Percentiles rank a stretch among this genome's conserved stretches.
These are phyloP conservation scores for Eilema sororculum DNA, from an alignment of 2,888 invertebrate genomes.

Conservation along the genomic window DNA sequence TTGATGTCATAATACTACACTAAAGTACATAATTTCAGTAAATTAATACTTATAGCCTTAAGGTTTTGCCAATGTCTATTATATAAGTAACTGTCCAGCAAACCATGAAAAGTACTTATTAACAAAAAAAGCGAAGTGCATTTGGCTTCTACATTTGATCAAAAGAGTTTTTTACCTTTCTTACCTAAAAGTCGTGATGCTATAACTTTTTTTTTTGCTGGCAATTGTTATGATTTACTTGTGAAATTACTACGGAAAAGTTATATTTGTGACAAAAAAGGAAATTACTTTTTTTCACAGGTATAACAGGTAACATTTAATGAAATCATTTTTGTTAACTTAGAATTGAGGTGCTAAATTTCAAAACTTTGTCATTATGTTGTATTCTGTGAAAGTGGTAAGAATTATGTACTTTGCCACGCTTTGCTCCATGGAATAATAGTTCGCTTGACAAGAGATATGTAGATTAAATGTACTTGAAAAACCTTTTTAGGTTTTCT, in stretches of 20 bases:
- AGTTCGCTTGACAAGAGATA: no score
- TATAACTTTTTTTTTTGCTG: background rate
- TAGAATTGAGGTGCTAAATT: background rate
- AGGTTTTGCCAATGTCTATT: background rate
- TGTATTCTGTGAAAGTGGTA: background rate
- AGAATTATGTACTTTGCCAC: background rate
- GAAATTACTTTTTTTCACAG: background rate
- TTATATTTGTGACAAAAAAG: background rate
- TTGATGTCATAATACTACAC: background rate
- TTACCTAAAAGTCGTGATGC: background rate
- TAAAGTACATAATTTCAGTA: background rate
- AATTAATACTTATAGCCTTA: background rate
- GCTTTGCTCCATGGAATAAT: no score
- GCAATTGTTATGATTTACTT: background rate
- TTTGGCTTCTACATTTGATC: background rate
- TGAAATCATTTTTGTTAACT: background rate
- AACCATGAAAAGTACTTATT: background rate
- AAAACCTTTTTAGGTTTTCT: no score
- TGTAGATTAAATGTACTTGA: no score
- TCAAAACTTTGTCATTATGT: background rate
- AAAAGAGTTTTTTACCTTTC: constrained; percentile 6
- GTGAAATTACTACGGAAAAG: background rate
- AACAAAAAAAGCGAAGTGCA: background rate
- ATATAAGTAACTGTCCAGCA: background rate
- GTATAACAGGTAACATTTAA: background rate